A percentile compares a stretch with the other conserved stretches of the same genome.
phyloP scores from a whole-genome alignment of 1,140 invertebrate species.

The Penaeus japonicus region DNA sequence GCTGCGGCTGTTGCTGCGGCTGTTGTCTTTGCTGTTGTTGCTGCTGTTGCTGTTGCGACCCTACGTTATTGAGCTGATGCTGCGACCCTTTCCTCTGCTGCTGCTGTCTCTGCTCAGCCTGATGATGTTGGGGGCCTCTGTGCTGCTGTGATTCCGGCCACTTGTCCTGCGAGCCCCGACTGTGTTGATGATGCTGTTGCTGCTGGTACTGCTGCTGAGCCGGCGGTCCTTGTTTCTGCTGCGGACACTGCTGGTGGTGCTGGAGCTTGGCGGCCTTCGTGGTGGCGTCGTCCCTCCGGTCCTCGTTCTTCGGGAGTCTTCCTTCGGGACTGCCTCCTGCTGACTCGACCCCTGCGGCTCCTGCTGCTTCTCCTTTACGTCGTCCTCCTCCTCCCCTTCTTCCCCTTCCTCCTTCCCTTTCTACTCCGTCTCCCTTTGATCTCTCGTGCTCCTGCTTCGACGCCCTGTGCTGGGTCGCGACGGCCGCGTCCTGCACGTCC shows the following conservation, averaged over 20 bases:
- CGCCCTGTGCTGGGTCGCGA: no score
- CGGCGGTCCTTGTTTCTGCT: neutral
- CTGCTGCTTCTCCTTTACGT: neutral
- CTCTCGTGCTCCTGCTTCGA: no score
- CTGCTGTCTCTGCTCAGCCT: neutral
- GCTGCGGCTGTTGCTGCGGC: neutral
- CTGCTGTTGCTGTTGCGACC: neutral
- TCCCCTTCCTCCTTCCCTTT: no score
- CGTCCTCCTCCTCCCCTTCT: no score
- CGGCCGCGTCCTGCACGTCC: no score
- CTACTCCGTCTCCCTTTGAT: no score
- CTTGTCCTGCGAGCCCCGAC: neutral
- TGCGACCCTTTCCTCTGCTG: neutral
- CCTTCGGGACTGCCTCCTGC: no score
- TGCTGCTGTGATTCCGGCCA: neutral
- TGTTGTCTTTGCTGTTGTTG: neutral
- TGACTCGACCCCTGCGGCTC: neutral
- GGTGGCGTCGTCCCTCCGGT: no score
- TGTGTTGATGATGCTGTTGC: neutral
- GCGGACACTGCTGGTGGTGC: neutral
- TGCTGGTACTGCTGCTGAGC: neutral
- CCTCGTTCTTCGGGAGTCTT: no score
- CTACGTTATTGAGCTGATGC: neutral
- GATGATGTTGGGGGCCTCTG: neutral
- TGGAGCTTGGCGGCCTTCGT: neutral